phyloP scores from a whole-genome alignment of 1,140 invertebrate species.

The Ooceraea biroi region DNA sequence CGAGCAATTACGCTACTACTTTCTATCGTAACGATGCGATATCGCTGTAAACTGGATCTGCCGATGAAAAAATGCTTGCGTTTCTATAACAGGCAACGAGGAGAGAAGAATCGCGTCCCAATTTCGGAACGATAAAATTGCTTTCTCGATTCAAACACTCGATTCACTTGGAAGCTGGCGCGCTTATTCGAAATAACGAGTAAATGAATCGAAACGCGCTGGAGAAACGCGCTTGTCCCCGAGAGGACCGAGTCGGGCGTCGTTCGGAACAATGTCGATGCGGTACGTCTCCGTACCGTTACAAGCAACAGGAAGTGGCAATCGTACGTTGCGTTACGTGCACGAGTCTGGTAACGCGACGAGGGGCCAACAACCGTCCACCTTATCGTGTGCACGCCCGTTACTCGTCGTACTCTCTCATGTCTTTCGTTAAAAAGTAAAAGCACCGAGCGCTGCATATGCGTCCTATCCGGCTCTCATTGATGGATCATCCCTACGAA shows the following conservation, averaged over 20 bases:
- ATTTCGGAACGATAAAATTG: no score
- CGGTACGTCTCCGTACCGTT: neutral
- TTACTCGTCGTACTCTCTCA: conserved; percentile 45
- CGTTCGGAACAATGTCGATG: conserved; percentile 7
- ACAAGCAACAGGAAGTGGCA: conserved; percentile 21
- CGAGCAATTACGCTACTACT: no score
- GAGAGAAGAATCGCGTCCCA: no score
- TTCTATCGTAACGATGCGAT: no score
- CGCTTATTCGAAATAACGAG: neutral
- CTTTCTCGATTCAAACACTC: no score
- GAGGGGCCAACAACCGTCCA: conserved; percentile 17
- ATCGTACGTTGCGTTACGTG: conserved; percentile 50
- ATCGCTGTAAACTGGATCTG: no score
- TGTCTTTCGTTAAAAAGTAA: conserved; percentile 72
- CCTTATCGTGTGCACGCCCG: neutral
- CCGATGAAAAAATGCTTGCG: no score
- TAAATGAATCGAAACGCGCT: no score
- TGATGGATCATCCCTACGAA: no score
- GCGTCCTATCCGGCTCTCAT: no score
- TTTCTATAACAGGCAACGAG: no score
- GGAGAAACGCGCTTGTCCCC: neutral
- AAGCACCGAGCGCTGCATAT: conserved; percentile 63
- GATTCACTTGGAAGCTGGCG: no score
- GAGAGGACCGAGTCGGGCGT: neutral
- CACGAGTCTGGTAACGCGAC: conserved; percentile 7